These are phyloP conservation scores for Atrichornis clamosus DNA, from an alignment of 2,113 vertebrate species.

Conservation along the genomic window DNA sequence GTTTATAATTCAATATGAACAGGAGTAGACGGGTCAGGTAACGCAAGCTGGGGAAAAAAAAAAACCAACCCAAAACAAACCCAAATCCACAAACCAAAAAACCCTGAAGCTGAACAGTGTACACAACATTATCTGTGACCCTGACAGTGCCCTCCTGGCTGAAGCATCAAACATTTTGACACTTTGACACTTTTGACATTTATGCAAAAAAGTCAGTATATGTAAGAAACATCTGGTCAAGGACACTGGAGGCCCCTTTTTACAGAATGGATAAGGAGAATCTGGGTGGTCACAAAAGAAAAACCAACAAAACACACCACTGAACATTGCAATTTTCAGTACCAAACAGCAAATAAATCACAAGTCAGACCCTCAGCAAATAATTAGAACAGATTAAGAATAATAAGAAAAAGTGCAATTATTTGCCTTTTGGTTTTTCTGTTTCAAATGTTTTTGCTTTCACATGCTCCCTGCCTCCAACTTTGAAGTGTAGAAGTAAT, in stretches of 20 bases:
- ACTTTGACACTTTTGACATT: no score
- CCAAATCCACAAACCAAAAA: neutral
- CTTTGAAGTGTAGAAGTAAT: neutral
- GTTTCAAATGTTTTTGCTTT: neutral
- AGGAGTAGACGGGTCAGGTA: neutral
- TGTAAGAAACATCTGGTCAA: conserved; percentile 36
- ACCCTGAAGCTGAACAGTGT: neutral
- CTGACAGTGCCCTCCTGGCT: neutral
- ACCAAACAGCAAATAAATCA: neutral
- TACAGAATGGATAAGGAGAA: neutral
- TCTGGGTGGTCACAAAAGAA: neutral
- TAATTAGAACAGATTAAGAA: neutral
- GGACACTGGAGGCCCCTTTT: neutral
- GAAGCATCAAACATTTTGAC: conserved; percentile 32
- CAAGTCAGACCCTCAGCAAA: neutral
- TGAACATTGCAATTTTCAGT: neutral
- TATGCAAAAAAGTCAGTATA: neutral
- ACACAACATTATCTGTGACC: conserved; percentile 39
- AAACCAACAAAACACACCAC: neutral
- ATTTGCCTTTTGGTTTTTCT: neutral
- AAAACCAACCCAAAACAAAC: neutral
- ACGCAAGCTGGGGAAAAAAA: neutral
- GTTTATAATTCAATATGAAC: neutral
- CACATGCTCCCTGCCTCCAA: neutral
- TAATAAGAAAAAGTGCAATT: neutral